Evolutionary conservation across 2,888 invertebrate genomes (phyloP), one percentile per base, ranked within the genome.

Genomic region (Agelastica alni): DNA sequence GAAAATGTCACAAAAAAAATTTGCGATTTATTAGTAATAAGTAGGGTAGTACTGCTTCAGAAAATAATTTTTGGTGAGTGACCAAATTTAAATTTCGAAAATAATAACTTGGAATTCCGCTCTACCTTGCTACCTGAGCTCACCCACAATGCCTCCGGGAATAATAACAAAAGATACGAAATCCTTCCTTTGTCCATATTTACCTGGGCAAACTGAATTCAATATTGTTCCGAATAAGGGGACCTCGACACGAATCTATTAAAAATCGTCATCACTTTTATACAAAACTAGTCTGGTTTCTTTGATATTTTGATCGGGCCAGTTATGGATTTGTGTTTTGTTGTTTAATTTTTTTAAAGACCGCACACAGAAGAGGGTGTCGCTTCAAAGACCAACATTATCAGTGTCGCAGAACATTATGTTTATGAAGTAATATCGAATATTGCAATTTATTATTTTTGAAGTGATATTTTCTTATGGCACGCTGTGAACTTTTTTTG

Each of bases 151-250:
- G 67, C 69, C 37, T 32, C 30, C 56, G 57, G 65, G 58, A 64
- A 66, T 68, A n/a, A n/a, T n/a, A 73, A 74, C 74, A 74, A 74
- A 70, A 72, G 72, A 72, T 67, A 67, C 65, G 67, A 72, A 74
- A 74, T 74, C 73, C 71, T 63, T 68, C 72, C 69, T 70, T 73
- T 74, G 73, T 74, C 70, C 71, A 64, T 66, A 64, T 68, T 70
- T 74, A 74, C 74, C 73, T 73, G 72, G 70, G 66, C 62, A 51
- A 48, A 68, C 67, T 70, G 69, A 71, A 72, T 69, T 66, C 68
- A 71, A 69, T 72, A 71, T 71, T 70, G 70, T 71, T 69, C 68
- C 65, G 48, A 42, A 55, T 51, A 34, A 37, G 52, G 58, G 57
- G 59, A 56, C 61, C 60, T 64, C 62, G 62, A 65, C 68, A 58